phyloP scores from a whole-genome alignment of 2,797 vertebrate species.

The Lagorchestes hirsutus region DNA sequence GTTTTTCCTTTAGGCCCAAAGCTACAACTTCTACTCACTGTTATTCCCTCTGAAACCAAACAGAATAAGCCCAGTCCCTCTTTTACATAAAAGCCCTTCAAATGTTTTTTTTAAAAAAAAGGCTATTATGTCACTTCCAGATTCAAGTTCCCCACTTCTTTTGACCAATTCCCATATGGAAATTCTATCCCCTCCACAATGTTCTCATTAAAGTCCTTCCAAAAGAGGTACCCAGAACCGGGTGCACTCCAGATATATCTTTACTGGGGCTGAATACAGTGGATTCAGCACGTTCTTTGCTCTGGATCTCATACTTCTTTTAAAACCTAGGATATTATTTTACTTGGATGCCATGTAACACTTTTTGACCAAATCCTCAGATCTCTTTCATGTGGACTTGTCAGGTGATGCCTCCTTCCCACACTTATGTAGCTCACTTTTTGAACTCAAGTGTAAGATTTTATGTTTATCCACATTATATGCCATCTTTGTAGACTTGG shows the following conservation, averaged over 20 bases:
- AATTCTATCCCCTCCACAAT: background rate
- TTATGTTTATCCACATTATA: background rate
- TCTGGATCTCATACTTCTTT: background rate
- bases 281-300: background rate
- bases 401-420: background rate
- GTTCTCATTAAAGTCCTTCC: background rate
- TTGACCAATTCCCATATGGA: background rate
- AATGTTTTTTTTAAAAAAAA: background rate
- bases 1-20: background rate
- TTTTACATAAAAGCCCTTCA: background rate
- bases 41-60: background rate
- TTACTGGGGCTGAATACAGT: background rate
- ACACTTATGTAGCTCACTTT: background rate
- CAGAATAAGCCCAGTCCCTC: background rate
- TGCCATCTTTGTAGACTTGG: background rate
- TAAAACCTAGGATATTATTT: background rate
- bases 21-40: background rate
- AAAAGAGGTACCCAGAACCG: background rate
- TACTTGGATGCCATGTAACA: background rate
- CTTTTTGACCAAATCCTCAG: background rate
- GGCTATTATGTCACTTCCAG: background rate
- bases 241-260: background rate
- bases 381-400: background rate
- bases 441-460: background rate
- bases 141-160: background rate